Evolutionary conservation across 2,888 invertebrate genomes (phyloP), one percentile per base, ranked within the genome.

Genomic region (Hymenopus coronatus): DNA sequence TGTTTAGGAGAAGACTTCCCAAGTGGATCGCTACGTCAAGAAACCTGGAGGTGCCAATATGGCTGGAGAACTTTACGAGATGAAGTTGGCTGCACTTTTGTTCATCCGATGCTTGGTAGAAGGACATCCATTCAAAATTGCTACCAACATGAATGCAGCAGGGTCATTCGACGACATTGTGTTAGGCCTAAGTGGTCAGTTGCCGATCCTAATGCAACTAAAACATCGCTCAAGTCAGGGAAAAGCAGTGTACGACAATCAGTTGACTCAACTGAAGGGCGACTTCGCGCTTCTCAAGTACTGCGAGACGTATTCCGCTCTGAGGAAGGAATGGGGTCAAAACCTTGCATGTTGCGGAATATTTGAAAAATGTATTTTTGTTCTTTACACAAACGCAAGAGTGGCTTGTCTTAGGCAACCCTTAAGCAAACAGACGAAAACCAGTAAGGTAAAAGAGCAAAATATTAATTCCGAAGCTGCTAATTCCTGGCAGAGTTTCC

Each of bases 11-110:
- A 40, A 40, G 2, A 9, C 54, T 70, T 9, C 7, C 9, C 20
- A 70, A 20, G 20, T 15, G 54, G 54, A 82, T 46, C n/a, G 33
- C 12, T 84, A 88, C 82, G 28, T 30, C 87, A 87, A 87, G 82
- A 81, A 28, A 28, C 81, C 70, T 28, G 87, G 87, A 30, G 30
- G 70, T 87, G 70, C 87, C 14, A 82, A 87, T 82, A 87, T 87
- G 87, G 82, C 81, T 70, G 88, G 88, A 28, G 88, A 88, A 83
- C 46, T 46, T 46, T 88, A 88, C n/a, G 88, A 88, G 27, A 88
- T 88, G 25, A 83, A 83, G 28, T 33, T 88, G 88, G 88, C 88
- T 20, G 46, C 88, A 2, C 88, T 88, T 27, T 28, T 88, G 25
- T 88, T 88, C 46, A 27, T 88, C n/a, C 88, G 88, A 40, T 82